Evolutionary conservation across 2,113 vertebrate species (phyloP).

Genomic region (Acanthochromis polyacanthus): DNA sequence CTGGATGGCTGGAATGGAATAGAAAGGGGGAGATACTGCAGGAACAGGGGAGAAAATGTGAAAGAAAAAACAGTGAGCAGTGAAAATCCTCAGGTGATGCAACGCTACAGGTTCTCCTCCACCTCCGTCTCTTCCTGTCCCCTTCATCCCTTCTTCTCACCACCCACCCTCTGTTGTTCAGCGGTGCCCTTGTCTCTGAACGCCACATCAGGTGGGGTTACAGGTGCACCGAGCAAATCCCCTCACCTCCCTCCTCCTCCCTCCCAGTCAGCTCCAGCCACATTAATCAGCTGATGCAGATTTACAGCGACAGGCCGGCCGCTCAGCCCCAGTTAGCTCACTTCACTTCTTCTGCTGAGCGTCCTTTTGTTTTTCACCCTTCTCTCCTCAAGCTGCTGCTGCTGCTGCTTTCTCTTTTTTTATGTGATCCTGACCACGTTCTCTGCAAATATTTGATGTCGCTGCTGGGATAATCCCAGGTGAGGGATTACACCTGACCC

Average conservation of each 20-base stretch:
- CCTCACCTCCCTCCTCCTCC: slow-evolving; percentile 7
- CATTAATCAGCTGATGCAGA: slow-evolving; percentile 68
- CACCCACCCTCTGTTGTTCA: slow-evolving; percentile 27
- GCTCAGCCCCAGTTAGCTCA: slow-evolving; percentile 54
- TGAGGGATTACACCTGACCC: slow-evolving; percentile 64
- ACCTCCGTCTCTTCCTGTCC: slow-evolving; percentile 25
- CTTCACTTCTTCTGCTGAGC: slow-evolving; percentile 55
- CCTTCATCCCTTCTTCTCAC: slow-evolving; percentile 13
- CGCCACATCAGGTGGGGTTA: slow-evolving; percentile 60
- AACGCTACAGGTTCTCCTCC: slow-evolving; percentile 29
- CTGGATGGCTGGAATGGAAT: slow-evolving; percentile 14
- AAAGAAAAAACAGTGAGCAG: no score
- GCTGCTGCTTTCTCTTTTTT: neutral
- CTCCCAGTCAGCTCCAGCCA: slow-evolving; percentile 25
- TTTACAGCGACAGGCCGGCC: slow-evolving; percentile 51
- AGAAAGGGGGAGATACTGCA: neutral
- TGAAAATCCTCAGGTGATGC: slow-evolving; percentile 36
- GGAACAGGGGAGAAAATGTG: neutral
- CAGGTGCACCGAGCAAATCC: slow-evolving; percentile 59
- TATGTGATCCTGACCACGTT: slow-evolving; percentile 20
- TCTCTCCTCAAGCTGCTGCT: neutral
- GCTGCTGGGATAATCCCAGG: slow-evolving; percentile 44
- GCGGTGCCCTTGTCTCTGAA: slow-evolving; percentile 40
- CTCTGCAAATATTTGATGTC: slow-evolving; percentile 13
- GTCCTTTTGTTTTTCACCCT: slow-evolving; percentile 50